Base-by-base conservation (phyloP, 2,888 invertebrate species). In the Melieria omissa region DNA sequence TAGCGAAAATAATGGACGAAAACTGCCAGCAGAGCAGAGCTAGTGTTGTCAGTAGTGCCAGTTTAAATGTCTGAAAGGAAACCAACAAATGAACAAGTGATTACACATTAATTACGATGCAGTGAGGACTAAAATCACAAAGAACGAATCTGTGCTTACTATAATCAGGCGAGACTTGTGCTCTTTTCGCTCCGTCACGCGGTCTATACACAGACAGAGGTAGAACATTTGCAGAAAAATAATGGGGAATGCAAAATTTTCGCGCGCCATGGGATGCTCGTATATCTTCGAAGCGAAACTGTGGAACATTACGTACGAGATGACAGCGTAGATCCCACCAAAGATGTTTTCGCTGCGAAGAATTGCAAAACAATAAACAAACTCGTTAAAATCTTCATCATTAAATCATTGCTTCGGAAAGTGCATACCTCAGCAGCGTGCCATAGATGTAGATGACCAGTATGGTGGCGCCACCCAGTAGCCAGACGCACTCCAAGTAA, bases 191-290 rank as follows among this genome's bases (percentile, higher is more conserved):
- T 81, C 80, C 7, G 82, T 78, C 8, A 81, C 79, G 9, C 82
- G 82, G 9, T 89, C 83, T 60, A 91, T 88, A 70, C 91, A 90
- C 45, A 89, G 74, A 45, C 90, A 90, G 0, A 95, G 88, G 44
- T 91, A 88, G 80, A 92, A 91, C 87, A 93, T 91, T 84, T 96
- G 94, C 68, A 91, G 87, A 14, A 95, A 88, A 75, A 95, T 89
- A 55, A 95, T 88, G 0, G 96, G 96, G 81, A 93, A 93, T 0
- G 94, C 95, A 83, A 95, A 93, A 82, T 94, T 95, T 86, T 97
- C 96, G 42, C 96, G 87, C 62, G 96, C 89, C 55, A 95, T 93
- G 0, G 96, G 96, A 0, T 94, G 91, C 92, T 95, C 95, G 81
- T 95, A 94, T 4, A 95, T 94, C 62, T 96, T 88, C 0, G 96